A percentile compares a stretch with the other conserved stretches of the same genome.
Conservation (phyloP, 2,113 vertebrate species). For the Microcebus griseorufus region DNA sequence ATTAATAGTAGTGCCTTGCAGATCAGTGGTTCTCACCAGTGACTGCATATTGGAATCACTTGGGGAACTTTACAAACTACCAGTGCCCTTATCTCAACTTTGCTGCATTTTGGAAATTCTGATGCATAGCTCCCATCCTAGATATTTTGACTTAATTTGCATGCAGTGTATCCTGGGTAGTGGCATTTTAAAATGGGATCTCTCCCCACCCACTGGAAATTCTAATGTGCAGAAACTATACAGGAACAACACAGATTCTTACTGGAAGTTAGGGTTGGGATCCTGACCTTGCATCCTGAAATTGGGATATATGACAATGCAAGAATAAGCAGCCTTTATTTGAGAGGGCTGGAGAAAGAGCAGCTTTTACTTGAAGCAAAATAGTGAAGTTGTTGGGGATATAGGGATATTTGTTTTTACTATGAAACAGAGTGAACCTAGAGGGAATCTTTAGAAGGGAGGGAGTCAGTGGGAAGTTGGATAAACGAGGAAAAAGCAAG, state of each 20-base stretch:
- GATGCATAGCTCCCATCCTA: neutral
- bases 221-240: neutral
- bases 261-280: neutral
- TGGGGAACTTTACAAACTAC: neutral
- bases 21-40: neutral
- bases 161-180: neutral
- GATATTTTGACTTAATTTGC: constrained; percentile 33
- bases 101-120: neutral
- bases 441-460: neutral
- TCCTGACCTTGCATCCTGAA: neutral
- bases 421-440: neutral
- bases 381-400: neutral
- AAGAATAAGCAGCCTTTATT: constrained; percentile 20
- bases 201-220: neutral
- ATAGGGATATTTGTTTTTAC: neutral
- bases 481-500: neutral
- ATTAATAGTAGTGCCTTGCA: neutral
- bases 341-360: neutral
- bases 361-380: constrained; percentile 20
- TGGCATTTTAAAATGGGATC: constrained; percentile 9
- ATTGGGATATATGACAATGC: neutral
- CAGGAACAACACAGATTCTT: neutral
- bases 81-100: neutral
- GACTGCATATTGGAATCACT: neutral
- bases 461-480: neutral